Evolutionary conservation across 2,888 invertebrate species (phyloP), one percentile per base, ranked within the genome.

Genomic region (Agrochola circellaris): DNA sequence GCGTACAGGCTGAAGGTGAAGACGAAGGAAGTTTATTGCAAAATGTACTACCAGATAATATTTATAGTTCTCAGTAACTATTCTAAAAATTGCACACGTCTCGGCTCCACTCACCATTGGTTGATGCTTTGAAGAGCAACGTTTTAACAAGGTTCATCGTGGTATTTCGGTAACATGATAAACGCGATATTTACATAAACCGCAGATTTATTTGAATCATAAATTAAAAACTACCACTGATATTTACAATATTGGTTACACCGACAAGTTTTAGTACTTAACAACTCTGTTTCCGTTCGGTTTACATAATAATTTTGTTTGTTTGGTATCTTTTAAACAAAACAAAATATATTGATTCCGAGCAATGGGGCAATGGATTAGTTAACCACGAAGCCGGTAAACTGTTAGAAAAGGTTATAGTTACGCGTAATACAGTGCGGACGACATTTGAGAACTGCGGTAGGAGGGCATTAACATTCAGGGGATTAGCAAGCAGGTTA

Each of bases 11-110:
- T 88, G 94, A 95, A 94, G 93, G 95, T 93, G 93, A 95, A 95
- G 91, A 92, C 92, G 92, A 93, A 93, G 95, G 93, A 95, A 95
- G 93, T 95, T 95, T 95, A 95, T 94, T 93, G 92, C 89, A 93
- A 91, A 93, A 93, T 93, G 90, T 93, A 93, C 91, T 92, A 91
- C 82, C 84, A 93, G 93, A 94, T 93, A 93, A 94, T 94, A 96
- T 95, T 96, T 96, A 95, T 95, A 92, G 94, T 94, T 94, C 93
- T 86, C 80, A 89, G 93, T 93, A 95, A 94, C 89, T 70, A 92
- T 93, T 94, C 92, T 94, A 93, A 94, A 95, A 95, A 94, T 93
- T 95, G 93, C 93, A 91, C 93, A 92, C 92, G 92, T 91, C 91
- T 92, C 93, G 89, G 84, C 75, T 81, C 75, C 76, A 85, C 88